Evolutionary conservation across 2,113 vertebrate species (phyloP), one percentile per base, ranked within the genome.

Genomic region (Tychaedon coryphoeus): DNA sequence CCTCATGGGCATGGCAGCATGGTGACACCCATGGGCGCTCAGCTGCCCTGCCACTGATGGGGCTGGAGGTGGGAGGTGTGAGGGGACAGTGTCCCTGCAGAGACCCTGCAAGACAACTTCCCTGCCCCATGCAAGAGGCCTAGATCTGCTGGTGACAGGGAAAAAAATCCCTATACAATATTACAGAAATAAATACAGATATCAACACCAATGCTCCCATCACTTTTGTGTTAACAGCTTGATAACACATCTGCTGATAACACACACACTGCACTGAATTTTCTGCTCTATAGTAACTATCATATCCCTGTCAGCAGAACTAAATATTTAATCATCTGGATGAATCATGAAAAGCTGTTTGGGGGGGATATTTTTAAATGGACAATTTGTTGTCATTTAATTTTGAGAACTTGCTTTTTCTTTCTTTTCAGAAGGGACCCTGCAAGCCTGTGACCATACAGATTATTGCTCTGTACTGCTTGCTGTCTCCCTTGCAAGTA

Each of bases 271-370:
- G 45, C 66, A 76, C 81, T 90, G 73, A 66, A 96, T 96, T 91
- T 92, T 94, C 43, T 95, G 79, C 75, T 93, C 72, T 95, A 28
- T 80, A 77, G 88, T 93, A 88, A 74, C 86, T 56, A 95, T 31
- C 72, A 81, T 73, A 87, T 92, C 40, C 64, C 71, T 96, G 66
- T 95, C 91, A 95, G 90, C 62, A 92, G 50, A 94, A 89, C 54
- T 60, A 95, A 97, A 87, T 86, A 92, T 93, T 96, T 93, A 95
- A 90, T 95, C 58, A 95, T 92, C 92, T 78, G 62, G 91, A 94
- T 89, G 62, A 94, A 80, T 93, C 81, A 95, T 34, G 67, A 85
- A 91, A 84, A 87, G 58, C 80, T 94, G 87, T 88, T 93, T 94
- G 45, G 66, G 91, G 77, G 51, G 93, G 91, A 93, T 83, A 73